Evolutionary conservation across 1,140 invertebrate species (phyloP).

Genomic region (Ostrea denselamellosa): DNA sequence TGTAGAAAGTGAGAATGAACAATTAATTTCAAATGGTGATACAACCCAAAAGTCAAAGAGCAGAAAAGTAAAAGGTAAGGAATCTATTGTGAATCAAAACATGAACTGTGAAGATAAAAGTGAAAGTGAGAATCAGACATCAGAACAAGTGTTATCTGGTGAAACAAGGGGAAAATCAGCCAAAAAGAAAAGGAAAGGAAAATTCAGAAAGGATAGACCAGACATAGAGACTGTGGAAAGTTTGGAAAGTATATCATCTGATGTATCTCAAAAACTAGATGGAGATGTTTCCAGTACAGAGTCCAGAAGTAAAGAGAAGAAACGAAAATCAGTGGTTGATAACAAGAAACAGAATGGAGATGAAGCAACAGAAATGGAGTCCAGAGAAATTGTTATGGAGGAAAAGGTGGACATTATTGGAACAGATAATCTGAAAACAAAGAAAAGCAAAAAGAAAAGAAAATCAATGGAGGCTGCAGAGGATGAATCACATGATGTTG

Average conservation of each 20-base stretch:
- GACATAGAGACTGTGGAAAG: not conserved
- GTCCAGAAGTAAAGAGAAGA: not conserved
- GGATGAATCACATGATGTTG: not conserved
- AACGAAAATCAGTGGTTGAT: not conserved
- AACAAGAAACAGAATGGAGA: not conserved
- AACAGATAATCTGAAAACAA: not conserved
- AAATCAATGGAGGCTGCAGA: not conserved
- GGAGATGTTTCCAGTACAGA: not conserved
- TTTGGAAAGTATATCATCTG: not conserved
- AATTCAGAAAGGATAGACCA: not conserved
- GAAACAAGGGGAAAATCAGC: not conserved
- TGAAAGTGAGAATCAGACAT: not conserved
- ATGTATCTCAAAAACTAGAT: not conserved
- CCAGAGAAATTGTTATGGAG: not conserved
- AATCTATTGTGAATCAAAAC: not conserved
- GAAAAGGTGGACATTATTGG: not conserved
- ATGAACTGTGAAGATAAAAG: not conserved
- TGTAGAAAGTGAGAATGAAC: not conserved
- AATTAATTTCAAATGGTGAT: not conserved
- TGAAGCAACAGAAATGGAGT: not conserved
- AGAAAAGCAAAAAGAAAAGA: conserved; percentile 41
- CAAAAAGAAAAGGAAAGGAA: not conserved
- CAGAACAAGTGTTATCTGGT: not conserved
- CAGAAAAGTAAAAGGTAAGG: not conserved
- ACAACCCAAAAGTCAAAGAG: not conserved